A percentile compares a stretch with the other conserved stretches of the same genome.
Conservation (phyloP, 2,888 invertebrate genomes). For the Trichogramma dendrolimi region DNA sequence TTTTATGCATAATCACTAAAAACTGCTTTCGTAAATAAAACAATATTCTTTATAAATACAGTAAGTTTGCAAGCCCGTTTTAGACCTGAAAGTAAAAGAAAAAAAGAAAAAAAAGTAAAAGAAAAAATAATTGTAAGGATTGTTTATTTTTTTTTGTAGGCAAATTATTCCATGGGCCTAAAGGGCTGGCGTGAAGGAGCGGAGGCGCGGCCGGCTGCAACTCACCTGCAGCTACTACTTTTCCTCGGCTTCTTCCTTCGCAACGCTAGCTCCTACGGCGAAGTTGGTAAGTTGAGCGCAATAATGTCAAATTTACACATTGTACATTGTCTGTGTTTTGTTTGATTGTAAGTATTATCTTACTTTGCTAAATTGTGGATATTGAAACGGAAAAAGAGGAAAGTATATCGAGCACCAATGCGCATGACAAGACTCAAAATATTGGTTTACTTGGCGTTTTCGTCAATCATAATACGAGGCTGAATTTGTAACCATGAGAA, state of each 20-base stretch:
- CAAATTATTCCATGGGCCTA: slow-evolving; percentile 46
- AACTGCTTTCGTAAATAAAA: too few relatives aligned
- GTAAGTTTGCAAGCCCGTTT: too few relatives aligned
- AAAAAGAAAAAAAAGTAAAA: too few relatives aligned
- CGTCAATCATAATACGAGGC: too few relatives aligned
- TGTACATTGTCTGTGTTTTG: background rate
- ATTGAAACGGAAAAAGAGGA: background rate
- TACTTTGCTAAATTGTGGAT: background rate
- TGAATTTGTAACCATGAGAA: too few relatives aligned
- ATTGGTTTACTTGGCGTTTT: too few relatives aligned
- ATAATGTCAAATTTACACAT: background rate
- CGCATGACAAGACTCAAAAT: background rate
- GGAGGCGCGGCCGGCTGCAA: slow-evolving; percentile 27
- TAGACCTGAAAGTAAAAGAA: too few relatives aligned
- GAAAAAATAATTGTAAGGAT: background rate
- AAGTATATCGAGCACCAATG: background rate
- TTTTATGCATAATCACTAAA: too few relatives aligned
- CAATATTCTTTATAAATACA: too few relatives aligned
- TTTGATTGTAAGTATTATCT: background rate
- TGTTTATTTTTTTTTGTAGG: slow-evolving; percentile 31
- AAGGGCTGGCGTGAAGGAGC: slow-evolving; percentile 45
- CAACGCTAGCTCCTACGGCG: slow-evolving; percentile 60
- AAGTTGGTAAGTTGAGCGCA: slow-evolving; percentile 60
- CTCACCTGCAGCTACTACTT: slow-evolving; percentile 42
- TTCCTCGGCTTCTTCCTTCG: slow-evolving; percentile 40